Evolutionary conservation across 2,797 vertebrate species (phyloP).

Genomic region (Hippoglossus hippoglossus): DNA sequence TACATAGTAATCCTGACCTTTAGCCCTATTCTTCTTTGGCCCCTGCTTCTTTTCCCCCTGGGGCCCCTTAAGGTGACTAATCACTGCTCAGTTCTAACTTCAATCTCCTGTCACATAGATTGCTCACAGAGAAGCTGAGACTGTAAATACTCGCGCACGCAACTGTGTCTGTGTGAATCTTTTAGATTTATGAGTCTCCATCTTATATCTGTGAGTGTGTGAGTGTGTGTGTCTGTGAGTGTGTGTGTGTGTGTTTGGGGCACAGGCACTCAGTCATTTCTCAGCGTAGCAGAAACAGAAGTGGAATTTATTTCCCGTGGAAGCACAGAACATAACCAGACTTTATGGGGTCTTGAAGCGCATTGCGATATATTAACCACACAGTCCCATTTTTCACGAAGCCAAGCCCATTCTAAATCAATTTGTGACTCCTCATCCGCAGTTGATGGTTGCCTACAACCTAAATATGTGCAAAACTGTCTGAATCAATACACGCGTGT

Average conservation of each 20-base stretch:
- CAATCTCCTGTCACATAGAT: conserved; percentile 32
- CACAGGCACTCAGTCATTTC: conserved; percentile 31
- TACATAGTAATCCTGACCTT: conserved; percentile 50
- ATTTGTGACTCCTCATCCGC: neutral
- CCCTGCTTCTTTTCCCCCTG: conserved; percentile 1
- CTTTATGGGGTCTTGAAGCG: conserved; percentile 16
- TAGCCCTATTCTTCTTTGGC: conserved; percentile 49
- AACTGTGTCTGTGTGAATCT: conserved; percentile 30
- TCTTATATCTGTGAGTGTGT: neutral
- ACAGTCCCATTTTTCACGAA: conserved; percentile 13
- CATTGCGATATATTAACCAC: conserved; percentile 24
- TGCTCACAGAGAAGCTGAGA: conserved; percentile 32
- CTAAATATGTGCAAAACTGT: conserved; percentile 1
- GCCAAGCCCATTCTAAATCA: conserved; percentile 15
- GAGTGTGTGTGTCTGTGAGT: neutral
- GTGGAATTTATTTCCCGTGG: conserved; percentile 36
- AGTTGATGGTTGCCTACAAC: neutral
- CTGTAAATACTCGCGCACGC: conserved; percentile 32
- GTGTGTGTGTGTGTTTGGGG: conserved; percentile 1
- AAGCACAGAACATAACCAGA: conserved; percentile 2
- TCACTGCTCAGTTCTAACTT: conserved; percentile 40
- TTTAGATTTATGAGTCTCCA: conserved; percentile 48
- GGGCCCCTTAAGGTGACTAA: conserved; percentile 47
- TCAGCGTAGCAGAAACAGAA: conserved; percentile 31
- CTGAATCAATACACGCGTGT: conserved; percentile 11